Percentiles rank a stretch among this genome's conserved stretches.
Conservation (phyloP, 2,797 vertebrate species). For the Pseudochaenichthys georgianus region DNA sequence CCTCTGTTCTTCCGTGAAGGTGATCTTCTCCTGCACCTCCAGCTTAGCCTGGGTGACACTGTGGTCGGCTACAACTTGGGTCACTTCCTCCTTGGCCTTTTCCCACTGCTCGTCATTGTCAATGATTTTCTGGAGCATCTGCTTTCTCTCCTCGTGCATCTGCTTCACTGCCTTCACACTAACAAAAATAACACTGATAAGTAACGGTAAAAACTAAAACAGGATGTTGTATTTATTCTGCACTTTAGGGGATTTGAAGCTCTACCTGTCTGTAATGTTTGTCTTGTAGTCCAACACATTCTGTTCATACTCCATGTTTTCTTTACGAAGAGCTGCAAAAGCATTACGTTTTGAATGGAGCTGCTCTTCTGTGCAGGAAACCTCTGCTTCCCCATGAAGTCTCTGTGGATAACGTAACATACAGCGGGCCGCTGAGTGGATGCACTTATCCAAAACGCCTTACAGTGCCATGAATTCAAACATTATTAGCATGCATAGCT, state of each 20-base stretch:
- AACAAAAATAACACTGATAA: constrained; percentile 42
- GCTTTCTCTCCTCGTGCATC: constrained; percentile 77
- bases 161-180: constrained; percentile 77
- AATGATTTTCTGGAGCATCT: constrained; percentile 76
- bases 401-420: constrained; percentile 74
- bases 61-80: constrained; percentile 71
- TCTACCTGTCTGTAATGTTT: constrained; percentile 77
- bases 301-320: constrained; percentile 73
- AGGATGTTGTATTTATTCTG: not conserved
- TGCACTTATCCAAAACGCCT: constrained; percentile 35
- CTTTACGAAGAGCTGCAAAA: constrained; percentile 60
- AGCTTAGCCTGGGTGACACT: constrained; percentile 72
- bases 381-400: constrained; percentile 67
- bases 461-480: constrained; percentile 22
- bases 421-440: constrained; percentile 22
- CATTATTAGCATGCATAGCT: constrained; percentile 42
- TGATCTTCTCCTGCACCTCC: constrained; percentile 77
- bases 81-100: constrained; percentile 79
- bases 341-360: constrained; percentile 64
- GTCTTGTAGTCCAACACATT: constrained; percentile 72
- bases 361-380: constrained; percentile 71
- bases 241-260: not conserved
- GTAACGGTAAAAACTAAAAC: constrained; percentile 28
- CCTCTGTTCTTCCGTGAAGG: constrained; percentile 78
- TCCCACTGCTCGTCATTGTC: constrained; percentile 81